Conservation (phyloP, 2,797 vertebrate species). For the Florisuga fusca region DNA sequence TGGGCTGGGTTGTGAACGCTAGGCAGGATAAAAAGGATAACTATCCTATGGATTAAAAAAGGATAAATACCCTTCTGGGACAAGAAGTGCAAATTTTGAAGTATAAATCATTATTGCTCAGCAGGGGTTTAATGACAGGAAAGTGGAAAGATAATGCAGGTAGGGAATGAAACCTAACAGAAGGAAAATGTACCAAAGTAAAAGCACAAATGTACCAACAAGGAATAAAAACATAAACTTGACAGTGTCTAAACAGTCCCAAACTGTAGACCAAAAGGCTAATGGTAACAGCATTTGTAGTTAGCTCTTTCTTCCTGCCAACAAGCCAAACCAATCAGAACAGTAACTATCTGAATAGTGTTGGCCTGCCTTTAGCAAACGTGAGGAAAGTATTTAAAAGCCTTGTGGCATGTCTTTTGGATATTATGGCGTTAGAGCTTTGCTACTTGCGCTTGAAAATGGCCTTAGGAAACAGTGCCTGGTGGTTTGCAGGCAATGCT, state of each 20-base stretch:
- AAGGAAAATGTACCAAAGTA: background rate
- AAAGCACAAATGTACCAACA: background rate
- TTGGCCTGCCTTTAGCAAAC: background rate
- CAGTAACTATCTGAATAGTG: background rate
- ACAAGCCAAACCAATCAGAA: background rate
- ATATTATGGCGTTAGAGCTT: background rate
- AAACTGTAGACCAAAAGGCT: background rate
- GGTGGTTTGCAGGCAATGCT: background rate
- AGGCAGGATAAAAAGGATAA: background rate
- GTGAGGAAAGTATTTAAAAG: background rate
- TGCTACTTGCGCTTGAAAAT: background rate
- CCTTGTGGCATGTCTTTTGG: background rate
- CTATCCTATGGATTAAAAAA: background rate
- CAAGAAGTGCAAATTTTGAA: constrained; percentile 42
- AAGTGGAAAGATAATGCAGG: constrained; percentile 25
- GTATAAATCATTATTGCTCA: constrained; percentile 56
- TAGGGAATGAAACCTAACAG: background rate
- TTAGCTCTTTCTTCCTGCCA: constrained; percentile 20
- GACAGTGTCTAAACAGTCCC: background rate
- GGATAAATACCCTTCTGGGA: constrained; percentile 51
- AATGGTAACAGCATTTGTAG: background rate
- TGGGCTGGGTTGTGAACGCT: background rate
- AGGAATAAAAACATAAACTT: background rate
- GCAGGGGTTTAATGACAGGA: constrained; percentile 47
- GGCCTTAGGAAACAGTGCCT: accelerated